Evolutionary conservation across 2,888 invertebrate genomes (phyloP), one percentile per base, ranked within the genome.

Genomic region (Parnassius mnemosyne): DNA sequence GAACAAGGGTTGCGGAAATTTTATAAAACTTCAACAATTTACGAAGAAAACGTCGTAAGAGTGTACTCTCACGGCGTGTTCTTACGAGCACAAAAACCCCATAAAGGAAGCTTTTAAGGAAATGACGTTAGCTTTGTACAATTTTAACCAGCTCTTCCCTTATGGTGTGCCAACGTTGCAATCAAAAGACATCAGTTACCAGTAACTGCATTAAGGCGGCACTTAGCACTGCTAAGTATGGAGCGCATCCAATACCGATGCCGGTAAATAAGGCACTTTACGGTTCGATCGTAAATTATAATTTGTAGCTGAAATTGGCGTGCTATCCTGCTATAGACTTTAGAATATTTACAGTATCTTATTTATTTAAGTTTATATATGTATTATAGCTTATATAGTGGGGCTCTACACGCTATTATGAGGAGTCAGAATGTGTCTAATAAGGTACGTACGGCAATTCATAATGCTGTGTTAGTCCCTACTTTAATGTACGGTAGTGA

Each of bases 261-360:
- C 34, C 43, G 42, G n/a, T 57, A 62, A 57, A 62, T 59, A 50
- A 53, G 65, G 61, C 54, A 65, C 63, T 69, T 65, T 66, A 65
- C 54, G 65, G 53, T 46, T 41, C 54, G 44, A 34, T 68, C 67
- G 65, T 74, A 77, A 73, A 74, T 76, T 68, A 64, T 68, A 70
- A 69, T 75, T 74, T 70, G 74, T 69, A 71, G 69, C 63, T 53
- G 53, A 66, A 58, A 69, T 67, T 66, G 67, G 70, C 62, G 57
- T 59, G 11, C 25, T 9, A 7, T 34, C 34, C 7, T 34, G 34
- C 34, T 34, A 41, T 51, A 44, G 51, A 68, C 69, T 65, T 43
- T 12, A 3, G 49, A 49, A 49, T 12, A 5, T 49, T 49, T 3
- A 11, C 1, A 13, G 5, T 9, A 49, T 43, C 11, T 43, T 49